Evolutionary conservation across 2,888 invertebrate genomes (phyloP).

Genomic region (Drepanosiphum platanoidis): DNA sequence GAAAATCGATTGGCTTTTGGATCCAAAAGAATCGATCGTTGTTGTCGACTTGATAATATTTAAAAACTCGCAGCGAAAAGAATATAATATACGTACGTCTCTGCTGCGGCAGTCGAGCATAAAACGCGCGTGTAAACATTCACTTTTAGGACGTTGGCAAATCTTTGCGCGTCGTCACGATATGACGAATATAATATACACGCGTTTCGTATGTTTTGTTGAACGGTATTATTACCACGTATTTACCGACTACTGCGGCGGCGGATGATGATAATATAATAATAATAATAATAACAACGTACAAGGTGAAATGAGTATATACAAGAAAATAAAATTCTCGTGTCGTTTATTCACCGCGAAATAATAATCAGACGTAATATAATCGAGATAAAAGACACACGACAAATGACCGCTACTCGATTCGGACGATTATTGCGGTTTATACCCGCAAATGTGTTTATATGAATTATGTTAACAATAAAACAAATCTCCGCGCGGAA

Average conservation of each 20-base stretch:
- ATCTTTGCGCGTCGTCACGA: background rate
- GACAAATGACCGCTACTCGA: background rate
- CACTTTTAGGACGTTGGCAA: slow-evolving; percentile 50
- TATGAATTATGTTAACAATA: background rate
- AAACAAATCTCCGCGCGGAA: slow-evolving; percentile 4
- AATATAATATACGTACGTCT: too few relatives aligned
- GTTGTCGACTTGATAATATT: too few relatives aligned
- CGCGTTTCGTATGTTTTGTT: background rate
- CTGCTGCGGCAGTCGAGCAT: too few relatives aligned
- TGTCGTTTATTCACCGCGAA: background rate
- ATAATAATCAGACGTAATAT: background rate
- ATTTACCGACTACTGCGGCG: background rate
- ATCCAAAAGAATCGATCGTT: too few relatives aligned
- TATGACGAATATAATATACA: background rate
- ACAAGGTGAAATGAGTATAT: slow-evolving; percentile 26
- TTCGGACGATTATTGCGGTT: background rate
- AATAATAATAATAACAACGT: too few relatives aligned
- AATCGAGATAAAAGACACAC: background rate
- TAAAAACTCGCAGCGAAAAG: too few relatives aligned
- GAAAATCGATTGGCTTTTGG: too few relatives aligned
- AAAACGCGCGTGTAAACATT: slow-evolving; percentile 10
- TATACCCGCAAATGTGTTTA: too few relatives aligned
- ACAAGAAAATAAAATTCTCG: background rate
- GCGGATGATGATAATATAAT: background rate
- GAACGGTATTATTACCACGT: background rate